A percentile compares a stretch with the other conserved stretches of the same genome.
Evolutionary conservation across 2,797 vertebrate species (phyloP).

Genomic region (Meriones psammophilus): DNA sequence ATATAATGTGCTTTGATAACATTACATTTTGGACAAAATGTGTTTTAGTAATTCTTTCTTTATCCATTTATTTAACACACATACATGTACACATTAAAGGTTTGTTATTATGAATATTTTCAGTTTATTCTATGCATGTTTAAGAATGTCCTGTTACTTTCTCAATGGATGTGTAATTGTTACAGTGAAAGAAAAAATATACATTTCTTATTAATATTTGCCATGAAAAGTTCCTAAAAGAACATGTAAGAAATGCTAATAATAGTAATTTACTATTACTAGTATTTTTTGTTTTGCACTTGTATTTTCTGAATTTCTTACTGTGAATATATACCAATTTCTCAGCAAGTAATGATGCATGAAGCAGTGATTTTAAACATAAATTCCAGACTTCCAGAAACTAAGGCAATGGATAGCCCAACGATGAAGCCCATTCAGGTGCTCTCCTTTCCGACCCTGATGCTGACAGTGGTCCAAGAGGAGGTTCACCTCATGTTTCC

Average conservation of each 20-base stretch:
- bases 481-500: background rate
- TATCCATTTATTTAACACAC: constrained; percentile 33
- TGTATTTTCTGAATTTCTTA: constrained; percentile 35
- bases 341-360: constrained; percentile 38
- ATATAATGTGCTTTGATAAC: background rate
- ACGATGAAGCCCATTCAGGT: background rate
- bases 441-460: background rate
- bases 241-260: background rate
- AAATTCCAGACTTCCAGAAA: background rate
- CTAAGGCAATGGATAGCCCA: background rate
- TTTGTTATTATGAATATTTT: background rate
- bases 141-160: constrained; percentile 49
- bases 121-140: constrained; percentile 33
- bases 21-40: background rate
- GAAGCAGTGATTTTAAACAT: constrained; percentile 29
- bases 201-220: constrained; percentile 17
- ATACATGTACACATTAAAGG: background rate
- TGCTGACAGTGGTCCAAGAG: background rate
- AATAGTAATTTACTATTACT: constrained; percentile 7
- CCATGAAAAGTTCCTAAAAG: constrained; percentile 25
- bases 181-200: background rate
- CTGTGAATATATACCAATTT: background rate
- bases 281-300: background rate
- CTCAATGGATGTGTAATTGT: background rate
- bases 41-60: background rate